Evolutionary conservation across 2,797 vertebrate genomes (phyloP), one percentile per base, ranked within the genome.

Genomic region (Zenarchopterus dispar): DNA sequence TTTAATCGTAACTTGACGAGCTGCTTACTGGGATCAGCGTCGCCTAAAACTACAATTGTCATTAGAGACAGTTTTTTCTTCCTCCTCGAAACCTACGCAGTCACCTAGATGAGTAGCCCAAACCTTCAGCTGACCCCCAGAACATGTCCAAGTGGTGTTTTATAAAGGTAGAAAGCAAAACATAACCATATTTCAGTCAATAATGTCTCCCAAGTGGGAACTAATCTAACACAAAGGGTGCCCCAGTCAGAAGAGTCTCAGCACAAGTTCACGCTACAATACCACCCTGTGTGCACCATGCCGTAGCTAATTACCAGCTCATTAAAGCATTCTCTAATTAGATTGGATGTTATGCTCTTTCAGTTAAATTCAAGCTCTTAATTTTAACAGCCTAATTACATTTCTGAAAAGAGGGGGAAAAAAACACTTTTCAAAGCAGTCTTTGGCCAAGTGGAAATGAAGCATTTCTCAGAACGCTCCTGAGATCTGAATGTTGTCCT

Each of bases 301-400:
- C 82, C 78, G 76, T 68, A 55, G 86, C 83, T 88, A 89, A 93
- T 90, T 87, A 88, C 69, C 73, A 63, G 16, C 81, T 85, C 81
- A 87, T 93, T 91, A 90, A 92, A 91, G 78, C 57, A 8, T 62
- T 53, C 73, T 88, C 61, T 93, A 90, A 94, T 93, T 91, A 89
- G 86, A 92, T 93, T 89, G 74, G 80, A 89, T 84, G 84, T 90
- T 92, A 88, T 88, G 80, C 83, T 89, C 83, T 80, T 90, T 89
- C 78, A 78, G 84, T 91, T 90, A 85, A 82, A 90, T 89, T 85
- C 50, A 73, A 67, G 77, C 84, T 78, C 81, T 89, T 90, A 78
- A 87, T 90, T 85, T 89, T 84, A 85, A 89, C 67, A 28, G 75
- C 77, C 63, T 94, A 89, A 93, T 93, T 86, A 70, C 76, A 92